A percentile compares a stretch with the other conserved stretches of the same genome.
Evolutionary conservation across 2,797 vertebrate genomes (phyloP).

Genomic region (Hydrolagus colliei): DNA sequence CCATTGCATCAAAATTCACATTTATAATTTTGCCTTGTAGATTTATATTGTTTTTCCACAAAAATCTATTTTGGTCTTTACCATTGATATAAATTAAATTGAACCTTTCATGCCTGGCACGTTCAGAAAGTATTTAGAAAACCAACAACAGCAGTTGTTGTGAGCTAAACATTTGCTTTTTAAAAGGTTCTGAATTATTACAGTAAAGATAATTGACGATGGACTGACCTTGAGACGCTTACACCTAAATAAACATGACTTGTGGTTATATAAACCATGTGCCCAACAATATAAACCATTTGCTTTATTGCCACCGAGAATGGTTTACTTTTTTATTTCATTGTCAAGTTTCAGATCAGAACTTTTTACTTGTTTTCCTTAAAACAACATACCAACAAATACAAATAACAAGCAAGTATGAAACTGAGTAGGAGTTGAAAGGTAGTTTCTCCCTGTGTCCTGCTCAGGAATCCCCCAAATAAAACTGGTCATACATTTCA

Average conservation of each 20-base stretch:
- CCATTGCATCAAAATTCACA: neutral
- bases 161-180: no score
- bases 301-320: neutral
- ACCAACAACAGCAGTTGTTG: no score
- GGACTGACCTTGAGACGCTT: no score
- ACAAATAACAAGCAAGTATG: no score
- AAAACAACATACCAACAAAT: neutral
- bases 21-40: neutral
- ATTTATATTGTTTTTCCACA: neutral
- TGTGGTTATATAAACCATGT: neutral
- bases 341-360: neutral
- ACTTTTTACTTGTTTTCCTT: no score
- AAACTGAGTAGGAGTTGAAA: no score
- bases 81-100: neutral
- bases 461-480: no score
- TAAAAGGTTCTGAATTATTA: no score
- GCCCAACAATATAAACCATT: neutral
- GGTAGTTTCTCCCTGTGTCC: no score
- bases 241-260: neutral
- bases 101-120: neutral
- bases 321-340: constrained; percentile 8
- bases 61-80: neutral
- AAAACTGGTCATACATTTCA: no score
- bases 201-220: no score
- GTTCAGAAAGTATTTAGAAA: no score